A percentile compares a stretch with the other conserved stretches of the same genome.
phyloP scores from a whole-genome alignment of 2,113 vertebrate genomes.

The Canis aureus region DNA sequence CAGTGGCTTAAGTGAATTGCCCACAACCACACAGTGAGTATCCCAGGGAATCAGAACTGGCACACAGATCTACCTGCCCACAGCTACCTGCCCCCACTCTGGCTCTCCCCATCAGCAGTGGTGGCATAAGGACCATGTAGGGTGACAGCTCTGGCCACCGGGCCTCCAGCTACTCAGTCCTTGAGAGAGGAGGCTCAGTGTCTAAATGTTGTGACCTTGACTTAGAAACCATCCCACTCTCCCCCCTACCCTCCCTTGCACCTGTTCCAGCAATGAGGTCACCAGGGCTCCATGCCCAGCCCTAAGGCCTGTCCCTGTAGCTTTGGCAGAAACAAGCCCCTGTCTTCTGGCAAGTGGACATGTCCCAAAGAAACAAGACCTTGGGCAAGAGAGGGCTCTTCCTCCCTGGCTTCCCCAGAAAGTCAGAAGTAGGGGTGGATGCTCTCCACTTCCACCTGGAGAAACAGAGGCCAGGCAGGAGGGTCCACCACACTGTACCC shows the following conservation, averaged over 20 bases:
- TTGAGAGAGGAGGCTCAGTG: background rate
- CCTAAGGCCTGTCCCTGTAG: constrained; percentile 61
- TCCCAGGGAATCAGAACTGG: background rate
- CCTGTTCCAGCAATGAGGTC: constrained; percentile 58
- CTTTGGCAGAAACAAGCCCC: constrained; percentile 56
- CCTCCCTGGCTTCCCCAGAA: constrained; percentile 57
- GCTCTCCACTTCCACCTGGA: background rate
- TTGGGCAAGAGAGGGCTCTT: constrained; percentile 32
- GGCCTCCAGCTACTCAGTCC: background rate
- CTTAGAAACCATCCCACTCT: background rate
- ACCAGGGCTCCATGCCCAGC: constrained; percentile 51
- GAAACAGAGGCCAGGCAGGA: constrained; percentile 4
- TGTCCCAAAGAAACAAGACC: constrained; percentile 37
- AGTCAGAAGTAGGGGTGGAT: background rate
- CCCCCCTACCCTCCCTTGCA: background rate
- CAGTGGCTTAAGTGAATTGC: background rate
- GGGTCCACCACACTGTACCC: background rate
- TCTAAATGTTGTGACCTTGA: constrained; percentile 64
- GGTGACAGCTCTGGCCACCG: background rate
- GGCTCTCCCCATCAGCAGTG: no score
- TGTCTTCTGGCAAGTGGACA: constrained; percentile 28
- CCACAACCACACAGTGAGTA: background rate
- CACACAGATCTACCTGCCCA: background rate
- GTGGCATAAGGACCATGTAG: background rate
- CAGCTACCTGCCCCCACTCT: background rate